phyloP scores from a whole-genome alignment of 2,888 invertebrate species.

The Tanypteryx hageni region DNA sequence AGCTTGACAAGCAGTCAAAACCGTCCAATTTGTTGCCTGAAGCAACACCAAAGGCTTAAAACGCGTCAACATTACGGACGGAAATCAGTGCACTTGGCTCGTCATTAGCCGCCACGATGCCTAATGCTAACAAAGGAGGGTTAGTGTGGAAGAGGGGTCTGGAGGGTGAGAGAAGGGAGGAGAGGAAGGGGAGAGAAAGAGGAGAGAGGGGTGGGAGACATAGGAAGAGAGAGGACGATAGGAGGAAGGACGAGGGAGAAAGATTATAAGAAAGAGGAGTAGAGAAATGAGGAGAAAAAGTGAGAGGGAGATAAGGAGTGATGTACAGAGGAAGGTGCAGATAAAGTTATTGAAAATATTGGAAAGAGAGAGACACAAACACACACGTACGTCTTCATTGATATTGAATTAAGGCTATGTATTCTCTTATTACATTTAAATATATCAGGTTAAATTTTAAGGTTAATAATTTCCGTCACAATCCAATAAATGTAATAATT shows the following conservation, averaged over 20 bases:
- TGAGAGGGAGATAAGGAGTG: too few species aligned
- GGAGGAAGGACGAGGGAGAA: neutral
- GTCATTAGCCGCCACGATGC: neutral
- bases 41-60: neutral
- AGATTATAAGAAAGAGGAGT: neutral
- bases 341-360: neutral
- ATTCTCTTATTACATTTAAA: too few species aligned
- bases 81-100: neutral
- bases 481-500: too few species aligned
- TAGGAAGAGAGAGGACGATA: neutral
- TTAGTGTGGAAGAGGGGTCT: too few species aligned
- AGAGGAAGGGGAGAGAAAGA: neutral
- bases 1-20: slow-evolving; percentile 11
- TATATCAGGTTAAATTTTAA: too few species aligned
- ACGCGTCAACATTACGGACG: neutral
- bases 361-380: too few species aligned
- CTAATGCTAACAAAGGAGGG: too few species aligned
- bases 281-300: too few species aligned
- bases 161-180: too few species aligned
- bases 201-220: neutral
- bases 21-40: slow-evolving; percentile 8
- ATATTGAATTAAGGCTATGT: too few species aligned
- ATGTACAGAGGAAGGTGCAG: neutral
- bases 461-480: too few species aligned
- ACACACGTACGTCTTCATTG: too few species aligned